These are phyloP conservation scores for Apodemus sylvaticus DNA, from an alignment of 2,113 vertebrate genomes.

Conservation along the genomic window DNA sequence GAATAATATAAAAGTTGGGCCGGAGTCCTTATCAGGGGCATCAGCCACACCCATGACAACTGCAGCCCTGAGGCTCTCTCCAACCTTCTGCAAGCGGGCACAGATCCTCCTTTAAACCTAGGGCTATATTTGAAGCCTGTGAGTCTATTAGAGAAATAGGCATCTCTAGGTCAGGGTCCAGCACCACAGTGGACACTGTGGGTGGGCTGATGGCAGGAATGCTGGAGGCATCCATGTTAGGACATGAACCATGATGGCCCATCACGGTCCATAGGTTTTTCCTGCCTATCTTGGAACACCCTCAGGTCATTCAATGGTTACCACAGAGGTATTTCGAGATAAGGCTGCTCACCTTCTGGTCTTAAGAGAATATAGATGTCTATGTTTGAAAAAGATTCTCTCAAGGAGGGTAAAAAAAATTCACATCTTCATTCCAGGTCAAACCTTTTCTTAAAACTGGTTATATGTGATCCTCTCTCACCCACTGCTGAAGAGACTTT, in stretches of 20 bases:
- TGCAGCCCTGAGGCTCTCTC: neutral
- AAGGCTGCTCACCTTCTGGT: no score
- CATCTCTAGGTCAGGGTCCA: no score
- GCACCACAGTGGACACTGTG: neutral
- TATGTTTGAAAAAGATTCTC: neutral
- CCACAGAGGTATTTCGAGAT: neutral
- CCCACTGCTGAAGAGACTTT: no score
- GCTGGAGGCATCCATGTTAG: neutral
- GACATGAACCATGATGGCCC: no score
- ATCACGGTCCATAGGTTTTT: neutral
- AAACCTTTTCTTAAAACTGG: neutral
- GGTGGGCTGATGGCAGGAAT: neutral
- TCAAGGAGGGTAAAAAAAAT: neutral
- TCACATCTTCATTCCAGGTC: no score
- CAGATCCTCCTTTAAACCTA: neutral
- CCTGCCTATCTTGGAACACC: neutral
- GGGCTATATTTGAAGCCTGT: accelerated
- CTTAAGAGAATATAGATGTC: neutral
- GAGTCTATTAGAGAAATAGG: neutral
- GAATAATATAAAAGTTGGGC: neutral
- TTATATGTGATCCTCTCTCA: neutral
- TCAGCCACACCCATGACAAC: neutral
- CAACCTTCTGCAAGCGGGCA: neutral
- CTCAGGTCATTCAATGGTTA: no score
- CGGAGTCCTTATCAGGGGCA: neutral